These are phyloP conservation scores for Parauchenoglanis punctatus DNA, from an alignment of 2,797 vertebrate genomes.

Conservation along the genomic window DNA sequence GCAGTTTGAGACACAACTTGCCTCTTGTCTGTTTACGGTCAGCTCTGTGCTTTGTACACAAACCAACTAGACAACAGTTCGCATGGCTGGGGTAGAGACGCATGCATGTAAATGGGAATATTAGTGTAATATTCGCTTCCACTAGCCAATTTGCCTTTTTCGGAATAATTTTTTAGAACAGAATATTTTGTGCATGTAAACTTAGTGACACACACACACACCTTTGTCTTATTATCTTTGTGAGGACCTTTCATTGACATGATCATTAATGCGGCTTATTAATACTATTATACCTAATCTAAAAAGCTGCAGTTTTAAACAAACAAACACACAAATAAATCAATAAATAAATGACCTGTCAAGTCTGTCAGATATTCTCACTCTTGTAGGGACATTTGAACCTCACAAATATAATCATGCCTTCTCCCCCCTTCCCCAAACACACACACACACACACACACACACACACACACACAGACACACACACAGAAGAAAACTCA, in stretches of 20 bases:
- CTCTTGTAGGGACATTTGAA: neutral
- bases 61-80: no score
- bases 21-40: no score
- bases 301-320: neutral
- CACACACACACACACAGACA: neutral
- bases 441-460: neutral
- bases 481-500: neutral
- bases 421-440: no score
- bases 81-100: no score
- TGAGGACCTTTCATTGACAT: neutral
- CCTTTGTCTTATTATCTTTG: neutral
- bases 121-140: no score
- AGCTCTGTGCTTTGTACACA: no score
- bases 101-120: no score
- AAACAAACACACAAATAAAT: neutral
- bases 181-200: no score
- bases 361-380: neutral
- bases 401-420: no score
- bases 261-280: neutral
- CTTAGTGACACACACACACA: neutral
- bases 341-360: neutral
- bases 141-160: no score
- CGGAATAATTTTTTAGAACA: no score
- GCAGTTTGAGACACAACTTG: no score
- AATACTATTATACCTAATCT: neutral